phyloP scores from a whole-genome alignment of 2,113 vertebrate species.

The Silurus glanis region DNA sequence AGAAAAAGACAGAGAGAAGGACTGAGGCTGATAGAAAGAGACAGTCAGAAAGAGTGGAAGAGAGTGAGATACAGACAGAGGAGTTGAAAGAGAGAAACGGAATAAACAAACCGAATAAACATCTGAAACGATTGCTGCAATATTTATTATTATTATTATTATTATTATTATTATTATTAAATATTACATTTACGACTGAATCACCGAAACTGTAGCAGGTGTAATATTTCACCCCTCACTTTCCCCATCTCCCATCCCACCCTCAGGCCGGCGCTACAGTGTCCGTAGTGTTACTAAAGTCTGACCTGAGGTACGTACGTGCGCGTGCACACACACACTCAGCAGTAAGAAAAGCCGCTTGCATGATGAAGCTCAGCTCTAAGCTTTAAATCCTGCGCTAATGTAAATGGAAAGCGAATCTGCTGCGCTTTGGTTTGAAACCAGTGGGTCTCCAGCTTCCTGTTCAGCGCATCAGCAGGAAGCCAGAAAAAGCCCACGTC shows the following conservation, averaged over 20 bases:
- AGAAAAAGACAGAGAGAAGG: no score
- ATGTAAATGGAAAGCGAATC: neutral
- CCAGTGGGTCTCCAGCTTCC: neutral
- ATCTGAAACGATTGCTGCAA: no score
- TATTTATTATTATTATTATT: neutral
- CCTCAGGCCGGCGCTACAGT: slow-evolving; percentile 56
- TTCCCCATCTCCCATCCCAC: slow-evolving; percentile 57
- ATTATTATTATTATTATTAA: neutral
- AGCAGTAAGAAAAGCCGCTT: neutral
- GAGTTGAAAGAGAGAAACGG: no score
- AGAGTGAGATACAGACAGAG: no score
- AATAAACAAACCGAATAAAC: neutral
- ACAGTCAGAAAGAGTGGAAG: no score
- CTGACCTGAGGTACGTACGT: slow-evolving; percentile 56
- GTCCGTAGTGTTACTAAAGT: slow-evolving; percentile 61
- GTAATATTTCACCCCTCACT: slow-evolving; percentile 56
- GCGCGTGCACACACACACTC: neutral
- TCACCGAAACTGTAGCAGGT: slow-evolving; percentile 15
- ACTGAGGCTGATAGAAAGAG: no score
- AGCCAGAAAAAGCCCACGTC: neutral
- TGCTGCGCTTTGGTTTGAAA: neutral
- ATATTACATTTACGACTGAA: neutral
- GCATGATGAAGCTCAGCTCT: slow-evolving; percentile 18
- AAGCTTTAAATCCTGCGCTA: neutral
- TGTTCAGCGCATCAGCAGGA: neutral